Base-by-base conservation (phyloP, 2,113 vertebrate genomes). In the Toxotes chatareus region DNA sequence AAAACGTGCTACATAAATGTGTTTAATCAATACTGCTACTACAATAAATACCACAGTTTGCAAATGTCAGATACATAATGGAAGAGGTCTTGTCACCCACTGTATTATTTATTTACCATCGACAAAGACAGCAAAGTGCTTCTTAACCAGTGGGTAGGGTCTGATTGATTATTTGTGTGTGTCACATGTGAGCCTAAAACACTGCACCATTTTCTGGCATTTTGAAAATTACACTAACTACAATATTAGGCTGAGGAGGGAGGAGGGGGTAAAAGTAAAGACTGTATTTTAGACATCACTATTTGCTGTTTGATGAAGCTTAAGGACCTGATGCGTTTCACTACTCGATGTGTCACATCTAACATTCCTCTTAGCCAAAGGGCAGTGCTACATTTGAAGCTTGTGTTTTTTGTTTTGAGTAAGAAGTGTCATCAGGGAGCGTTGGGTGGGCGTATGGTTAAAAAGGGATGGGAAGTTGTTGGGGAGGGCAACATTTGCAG, bases 351-450 rank as follows among this genome's bases (percentile, higher is more conserved):
- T 77, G 72, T 69, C 46, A 13, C 36, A 23, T 78, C 27, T 38
- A 40, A 66, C 47, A 73, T 57, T n/a, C 32, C 59, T 56, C 9
- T 1, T 53, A 17, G 66, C 77, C 67, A 68, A 74, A 73, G 34
- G 76, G 70, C 59, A 76, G 51, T 5, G 4, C 70, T 61, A 64
- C 53, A 73, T 49, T 64, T 73, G 56, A 21, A 31, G 62, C 14
- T 72, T 63, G 32, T 70, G 34, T 53, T 79, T 87, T 82, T 69
- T 69, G 51, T 84, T 92, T 82, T 62, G 69, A 73, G 19, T 31
- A 81, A 63, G 42, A 80, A 57, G 31, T 44, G 47, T 70, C 76
- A 85, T 73, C n/a, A 47, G 90, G 47, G 66, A 83, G 63, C 8
- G n/a, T 14, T 65, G 23, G 51, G 78, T 85, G 73, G 79, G 84